Evolutionary conservation across 2,113 vertebrate genomes (phyloP).

Genomic region (Spheniscus mendiculus): DNA sequence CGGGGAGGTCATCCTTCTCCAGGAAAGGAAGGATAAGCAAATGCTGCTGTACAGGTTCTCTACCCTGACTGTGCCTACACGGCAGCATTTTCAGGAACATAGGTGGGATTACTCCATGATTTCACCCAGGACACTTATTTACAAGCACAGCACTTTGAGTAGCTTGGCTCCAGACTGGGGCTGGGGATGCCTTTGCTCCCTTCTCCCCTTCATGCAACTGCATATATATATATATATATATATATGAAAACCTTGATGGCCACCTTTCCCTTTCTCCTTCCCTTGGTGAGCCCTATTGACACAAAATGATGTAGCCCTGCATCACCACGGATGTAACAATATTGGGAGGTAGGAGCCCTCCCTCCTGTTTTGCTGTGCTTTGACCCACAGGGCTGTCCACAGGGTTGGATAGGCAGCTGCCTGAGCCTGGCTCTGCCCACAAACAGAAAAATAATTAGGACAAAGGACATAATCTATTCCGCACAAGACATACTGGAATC

Average conservation of each 20-base stretch:
- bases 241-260: not conserved
- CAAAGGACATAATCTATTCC: not conserved
- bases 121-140: not conserved
- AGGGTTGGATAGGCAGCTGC: not conserved
- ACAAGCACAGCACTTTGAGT: not conserved
- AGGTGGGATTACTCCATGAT: not conserved
- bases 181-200: not conserved
- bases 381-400: not conserved
- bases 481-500: slow-evolving; percentile 7
- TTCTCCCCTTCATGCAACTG: not conserved
- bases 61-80: not conserved
- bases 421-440: not conserved
- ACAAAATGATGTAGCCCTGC: not conserved
- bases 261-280: not conserved
- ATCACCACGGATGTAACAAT: not conserved
- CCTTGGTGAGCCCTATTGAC: not conserved
- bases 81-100: not conserved
- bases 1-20: not conserved
- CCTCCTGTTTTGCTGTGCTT: not conserved
- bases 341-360: not conserved
- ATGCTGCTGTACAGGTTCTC: not conserved
- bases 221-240: not conserved
- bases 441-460: not conserved
- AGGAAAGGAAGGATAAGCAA: not conserved
- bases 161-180: not conserved